Conservation (phyloP, 2,888 invertebrate genomes). For the Epistrophe eligans region DNA sequence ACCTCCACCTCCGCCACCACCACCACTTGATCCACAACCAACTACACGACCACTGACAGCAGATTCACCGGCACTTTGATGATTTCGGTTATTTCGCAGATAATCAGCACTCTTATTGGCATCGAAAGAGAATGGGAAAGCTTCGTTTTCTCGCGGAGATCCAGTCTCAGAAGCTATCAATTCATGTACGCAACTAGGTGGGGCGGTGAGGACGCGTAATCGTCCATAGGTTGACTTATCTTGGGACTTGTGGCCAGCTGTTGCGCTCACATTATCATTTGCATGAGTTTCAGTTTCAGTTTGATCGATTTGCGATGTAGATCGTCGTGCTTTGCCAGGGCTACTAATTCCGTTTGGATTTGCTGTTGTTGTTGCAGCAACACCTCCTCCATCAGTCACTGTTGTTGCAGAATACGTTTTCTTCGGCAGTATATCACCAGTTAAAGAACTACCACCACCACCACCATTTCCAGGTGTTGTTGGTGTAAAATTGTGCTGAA, state of each 20-base stretch:
- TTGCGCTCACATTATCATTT: constrained; percentile 69
- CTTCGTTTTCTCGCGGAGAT: constrained; percentile 79
- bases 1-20: constrained; percentile 55
- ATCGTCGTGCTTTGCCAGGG: constrained; percentile 76
- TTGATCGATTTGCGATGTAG: constrained; percentile 77
- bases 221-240: constrained; percentile 90
- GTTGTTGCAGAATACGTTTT: constrained; percentile 63
- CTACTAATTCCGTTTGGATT: constrained; percentile 67
- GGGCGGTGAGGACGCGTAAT: constrained; percentile 88
- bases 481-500: constrained; percentile 75
- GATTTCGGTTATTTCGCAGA: constrained; percentile 60
- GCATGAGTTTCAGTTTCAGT: constrained; percentile 72
- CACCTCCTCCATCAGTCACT: constrained; percentile 54
- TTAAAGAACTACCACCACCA: constrained; percentile 54
- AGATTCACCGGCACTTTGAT: constrained; percentile 59
- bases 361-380: constrained; percentile 27
- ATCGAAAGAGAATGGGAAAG: constrained; percentile 79
- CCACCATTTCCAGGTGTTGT: constrained; percentile 32
- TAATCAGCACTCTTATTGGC: constrained; percentile 66
- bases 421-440: constrained; percentile 65
- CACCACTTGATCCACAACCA: constrained; percentile 54
- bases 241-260: constrained; percentile 78
- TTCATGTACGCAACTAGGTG: constrained; percentile 86
- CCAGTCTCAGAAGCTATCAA: constrained; percentile 80
- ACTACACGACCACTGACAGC: constrained; percentile 31